Evolutionary conservation across 2,888 invertebrate species (phyloP).

Genomic region (Matsumyia berberina): DNA sequence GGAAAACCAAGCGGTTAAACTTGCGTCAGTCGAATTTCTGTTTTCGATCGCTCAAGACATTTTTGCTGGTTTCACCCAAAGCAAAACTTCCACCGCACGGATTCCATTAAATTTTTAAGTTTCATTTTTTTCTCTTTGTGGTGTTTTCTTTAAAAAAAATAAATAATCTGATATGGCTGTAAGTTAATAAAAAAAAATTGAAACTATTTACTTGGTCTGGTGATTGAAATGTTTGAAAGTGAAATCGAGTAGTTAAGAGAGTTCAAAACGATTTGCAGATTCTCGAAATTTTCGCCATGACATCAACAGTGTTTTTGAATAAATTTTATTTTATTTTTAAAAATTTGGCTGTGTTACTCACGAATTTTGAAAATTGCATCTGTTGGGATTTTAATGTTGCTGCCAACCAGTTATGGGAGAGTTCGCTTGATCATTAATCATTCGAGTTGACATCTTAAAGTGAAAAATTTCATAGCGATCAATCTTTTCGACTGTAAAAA

Average conservation of each 20-base stretch:
- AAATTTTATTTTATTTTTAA: constrained; percentile 37
- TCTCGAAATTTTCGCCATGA: constrained; percentile 41
- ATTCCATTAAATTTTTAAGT: constrained; percentile 43
- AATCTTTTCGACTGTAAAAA: constrained; percentile 12
- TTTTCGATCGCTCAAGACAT: constrained; percentile 81
- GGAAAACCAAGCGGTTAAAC: constrained; percentile 79
- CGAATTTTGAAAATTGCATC: constrained; percentile 24
- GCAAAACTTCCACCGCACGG: constrained; percentile 35
- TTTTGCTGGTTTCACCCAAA: constrained; percentile 25
- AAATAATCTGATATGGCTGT: constrained; percentile 57
- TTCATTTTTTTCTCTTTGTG: constrained; percentile 27
- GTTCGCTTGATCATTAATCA: constrained; percentile 33
- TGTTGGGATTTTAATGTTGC: not conserved
- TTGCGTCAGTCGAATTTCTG: constrained; percentile 81
- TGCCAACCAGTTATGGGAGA: constrained; percentile 13
- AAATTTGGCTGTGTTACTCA: constrained; percentile 16
- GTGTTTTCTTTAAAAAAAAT: constrained; percentile 28
- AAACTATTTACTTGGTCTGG: constrained; percentile 1
- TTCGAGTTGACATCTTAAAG: constrained; percentile 16
- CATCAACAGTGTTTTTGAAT: constrained; percentile 53
- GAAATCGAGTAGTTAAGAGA: constrained; percentile 21
- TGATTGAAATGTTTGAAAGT: constrained; percentile 40
- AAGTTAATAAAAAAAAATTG: constrained; percentile 49
- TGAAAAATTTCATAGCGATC: constrained; percentile 20
- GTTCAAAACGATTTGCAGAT: constrained; percentile 13